Conservation (phyloP, 2,888 invertebrate genomes). For the Trachelus stipa region DNA sequence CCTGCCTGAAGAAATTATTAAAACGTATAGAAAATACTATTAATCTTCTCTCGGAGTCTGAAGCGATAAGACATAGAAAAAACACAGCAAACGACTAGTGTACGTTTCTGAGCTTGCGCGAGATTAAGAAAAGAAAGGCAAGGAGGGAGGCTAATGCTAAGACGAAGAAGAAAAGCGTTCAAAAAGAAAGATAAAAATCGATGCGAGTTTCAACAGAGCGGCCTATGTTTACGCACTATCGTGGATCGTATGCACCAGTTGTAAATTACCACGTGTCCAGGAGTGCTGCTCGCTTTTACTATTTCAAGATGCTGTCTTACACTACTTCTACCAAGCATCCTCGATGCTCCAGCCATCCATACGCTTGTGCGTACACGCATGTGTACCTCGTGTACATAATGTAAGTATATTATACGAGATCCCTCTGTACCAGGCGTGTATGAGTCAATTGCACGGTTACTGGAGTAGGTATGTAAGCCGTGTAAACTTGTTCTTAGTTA, state of each 20-base stretch:
- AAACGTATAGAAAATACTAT: not conserved
- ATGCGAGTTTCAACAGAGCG: conserved; percentile 29
- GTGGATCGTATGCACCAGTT: conserved; percentile 34
- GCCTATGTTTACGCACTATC: conserved; percentile 39
- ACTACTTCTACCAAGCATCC: not conserved
- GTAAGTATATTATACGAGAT: not conserved
- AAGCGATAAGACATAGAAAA: not conserved
- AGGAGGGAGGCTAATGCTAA: too few relatives aligned
- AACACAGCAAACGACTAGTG: not conserved
- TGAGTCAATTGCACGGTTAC: not conserved
- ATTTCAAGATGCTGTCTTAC: conserved; percentile 24
- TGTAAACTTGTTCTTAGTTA: not conserved
- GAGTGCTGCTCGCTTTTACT: conserved; percentile 37
- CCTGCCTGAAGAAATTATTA: not conserved
- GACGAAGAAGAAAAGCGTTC: not conserved
- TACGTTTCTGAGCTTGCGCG: not conserved
- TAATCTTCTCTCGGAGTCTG: not conserved
- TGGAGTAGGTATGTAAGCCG: not conserved
- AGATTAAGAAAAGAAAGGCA: not conserved
- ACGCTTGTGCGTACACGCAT: not conserved
- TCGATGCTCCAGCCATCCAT: not conserved
- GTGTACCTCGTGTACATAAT: not conserved
- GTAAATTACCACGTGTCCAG: conserved; percentile 46
- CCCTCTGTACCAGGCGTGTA: not conserved
- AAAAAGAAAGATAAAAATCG: not conserved